Percentiles rank a stretch among this genome's conserved stretches.
phyloP scores from a whole-genome alignment of 2,888 invertebrate genomes.

The Agrotis segetum region DNA sequence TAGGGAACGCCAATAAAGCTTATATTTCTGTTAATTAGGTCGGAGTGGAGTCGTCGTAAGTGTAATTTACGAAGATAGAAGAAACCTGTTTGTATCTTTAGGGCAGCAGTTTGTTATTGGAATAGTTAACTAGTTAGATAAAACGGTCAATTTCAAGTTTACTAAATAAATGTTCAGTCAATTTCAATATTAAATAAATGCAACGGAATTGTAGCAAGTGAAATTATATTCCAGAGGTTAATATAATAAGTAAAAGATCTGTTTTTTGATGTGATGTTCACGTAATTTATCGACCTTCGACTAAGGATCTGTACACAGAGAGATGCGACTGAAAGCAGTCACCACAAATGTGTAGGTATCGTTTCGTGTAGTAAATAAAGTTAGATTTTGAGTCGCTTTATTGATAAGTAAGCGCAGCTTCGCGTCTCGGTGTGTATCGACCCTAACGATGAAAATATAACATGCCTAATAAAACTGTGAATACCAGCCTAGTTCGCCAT shows the following conservation, averaged over 20 bases:
- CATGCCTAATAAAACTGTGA: no score
- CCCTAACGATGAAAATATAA: no score
- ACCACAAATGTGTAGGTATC: no score
- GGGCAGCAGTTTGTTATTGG: not conserved
- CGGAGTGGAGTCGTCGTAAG: no score
- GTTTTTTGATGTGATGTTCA: conserved; percentile 14
- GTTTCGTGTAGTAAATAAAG: no score
- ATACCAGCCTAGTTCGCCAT: no score
- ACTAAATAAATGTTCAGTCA: conserved; percentile 19
- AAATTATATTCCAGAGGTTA: conserved; percentile 34
- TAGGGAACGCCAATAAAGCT: not conserved
- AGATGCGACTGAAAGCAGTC: no score
- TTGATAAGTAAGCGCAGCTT: no score
- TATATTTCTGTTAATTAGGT: not conserved
- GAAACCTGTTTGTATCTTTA: not conserved
- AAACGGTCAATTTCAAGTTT: conserved; percentile 34
- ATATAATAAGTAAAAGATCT: not conserved
- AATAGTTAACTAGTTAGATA: conserved; percentile 9
- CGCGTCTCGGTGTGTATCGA: no score
- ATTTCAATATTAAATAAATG: conserved; percentile 13
- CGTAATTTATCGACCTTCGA: not conserved
- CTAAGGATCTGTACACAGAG: no score
- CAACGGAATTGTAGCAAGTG: conserved; percentile 36
- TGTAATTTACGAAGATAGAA: not conserved
- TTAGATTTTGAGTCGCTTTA: no score